Evolutionary conservation across 2,888 invertebrate species (phyloP).

Genomic region (Heliconius charithonia): DNA sequence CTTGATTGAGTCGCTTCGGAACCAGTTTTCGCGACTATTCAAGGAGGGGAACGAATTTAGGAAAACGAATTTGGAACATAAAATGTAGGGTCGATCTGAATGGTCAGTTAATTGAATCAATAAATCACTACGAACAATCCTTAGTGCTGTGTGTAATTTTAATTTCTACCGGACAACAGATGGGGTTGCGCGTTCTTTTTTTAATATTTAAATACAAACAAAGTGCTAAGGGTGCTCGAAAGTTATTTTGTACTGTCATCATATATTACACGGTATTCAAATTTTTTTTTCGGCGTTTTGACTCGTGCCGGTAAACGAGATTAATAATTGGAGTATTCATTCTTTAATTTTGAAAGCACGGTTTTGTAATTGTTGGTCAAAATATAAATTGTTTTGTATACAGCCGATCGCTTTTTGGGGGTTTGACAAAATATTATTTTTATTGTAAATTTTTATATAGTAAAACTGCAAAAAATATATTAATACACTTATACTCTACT

Average conservation of each 20-base stretch:
- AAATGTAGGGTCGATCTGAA: constrained; percentile 57
- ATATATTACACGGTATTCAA: constrained; percentile 55
- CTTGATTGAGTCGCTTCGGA: constrained; percentile 70
- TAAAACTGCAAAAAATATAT: too few species aligned
- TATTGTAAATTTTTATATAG: too few species aligned
- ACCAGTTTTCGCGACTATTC: constrained; percentile 64
- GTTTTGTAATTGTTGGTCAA: neutral
- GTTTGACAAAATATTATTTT: neutral
- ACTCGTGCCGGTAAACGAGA: constrained; percentile 64
- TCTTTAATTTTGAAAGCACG: constrained; percentile 24
- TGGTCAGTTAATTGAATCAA: constrained; percentile 80
- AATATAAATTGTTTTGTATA: neutral
- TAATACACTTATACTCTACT: too few species aligned
- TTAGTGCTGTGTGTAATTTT: constrained; percentile 49
- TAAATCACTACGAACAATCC: constrained; percentile 73
- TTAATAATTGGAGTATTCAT: constrained; percentile 55
- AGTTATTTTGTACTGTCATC: constrained; percentile 57
- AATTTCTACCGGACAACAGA: constrained; percentile 63
- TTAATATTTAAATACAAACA: constrained; percentile 54
- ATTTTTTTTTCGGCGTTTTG: constrained; percentile 54
- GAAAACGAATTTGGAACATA: constrained; percentile 64
- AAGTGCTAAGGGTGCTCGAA: constrained; percentile 60
- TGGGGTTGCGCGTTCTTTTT: constrained; percentile 69
- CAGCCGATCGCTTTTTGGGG: neutral
- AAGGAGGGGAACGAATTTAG: constrained; percentile 65